Evolutionary conservation across 2,888 invertebrate genomes (phyloP).

Genomic region (Oscheius sp.): DNA sequence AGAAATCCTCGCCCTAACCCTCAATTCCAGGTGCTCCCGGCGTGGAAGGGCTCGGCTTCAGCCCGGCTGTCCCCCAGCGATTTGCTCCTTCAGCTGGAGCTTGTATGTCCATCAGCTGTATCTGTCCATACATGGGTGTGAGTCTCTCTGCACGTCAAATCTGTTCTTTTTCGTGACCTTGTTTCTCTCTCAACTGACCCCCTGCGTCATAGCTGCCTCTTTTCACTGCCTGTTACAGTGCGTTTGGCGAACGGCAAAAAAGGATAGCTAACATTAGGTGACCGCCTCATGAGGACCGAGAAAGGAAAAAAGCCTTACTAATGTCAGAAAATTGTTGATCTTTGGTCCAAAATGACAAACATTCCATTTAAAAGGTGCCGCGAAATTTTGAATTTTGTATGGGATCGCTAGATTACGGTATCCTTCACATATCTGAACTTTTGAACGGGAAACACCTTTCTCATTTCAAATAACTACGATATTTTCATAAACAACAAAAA

Average conservation of each 20-base stretch:
- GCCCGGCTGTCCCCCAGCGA: constrained; percentile 64
- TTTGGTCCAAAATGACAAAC: too few relatives aligned
- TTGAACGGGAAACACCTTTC: too few relatives aligned
- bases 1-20: too few relatives aligned
- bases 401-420: too few relatives aligned
- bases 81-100: constrained; percentile 71
- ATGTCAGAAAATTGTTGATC: too few relatives aligned
- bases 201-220: constrained; percentile 7
- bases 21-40: constrained; percentile 50
- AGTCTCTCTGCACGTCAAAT: constrained; percentile 52
- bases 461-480: too few relatives aligned
- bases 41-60: constrained; percentile 49
- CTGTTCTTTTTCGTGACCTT: constrained; percentile 3
- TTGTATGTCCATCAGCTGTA: constrained; percentile 72
- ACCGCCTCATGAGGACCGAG: neutral
- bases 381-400: too few relatives aligned
- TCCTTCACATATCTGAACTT: too few relatives aligned
- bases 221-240: constrained; percentile 25
- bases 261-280: neutral
- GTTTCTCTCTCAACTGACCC: constrained; percentile 2
- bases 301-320: neutral
- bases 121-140: constrained; percentile 72
- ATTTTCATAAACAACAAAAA: too few relatives aligned
- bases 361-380: neutral
- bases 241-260: constrained; percentile 29